Percentiles rank a stretch among this genome's conserved stretches.
Evolutionary conservation across 2,797 vertebrate genomes (phyloP).

Genomic region (Typhlichthys eigenmanni): DNA sequence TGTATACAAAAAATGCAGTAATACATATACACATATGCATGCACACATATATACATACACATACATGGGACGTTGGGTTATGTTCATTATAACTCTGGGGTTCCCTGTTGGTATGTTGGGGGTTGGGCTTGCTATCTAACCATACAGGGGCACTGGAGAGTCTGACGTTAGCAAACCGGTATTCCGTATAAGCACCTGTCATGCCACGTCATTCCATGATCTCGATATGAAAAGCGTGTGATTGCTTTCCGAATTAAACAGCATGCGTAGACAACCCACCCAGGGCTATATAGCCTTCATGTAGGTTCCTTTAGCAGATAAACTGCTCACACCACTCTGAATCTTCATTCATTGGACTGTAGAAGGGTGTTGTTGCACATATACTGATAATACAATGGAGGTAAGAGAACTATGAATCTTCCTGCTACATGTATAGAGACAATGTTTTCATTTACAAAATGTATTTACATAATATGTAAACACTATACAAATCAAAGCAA

Average conservation of each 20-base stretch:
- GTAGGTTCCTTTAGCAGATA: slow-evolving; percentile 14
- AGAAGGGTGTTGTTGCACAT: no score
- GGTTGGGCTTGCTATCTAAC: slow-evolving; percentile 38
- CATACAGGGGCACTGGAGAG: slow-evolving; percentile 59
- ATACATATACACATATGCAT: background rate
- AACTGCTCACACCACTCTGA: background rate
- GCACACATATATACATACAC: background rate
- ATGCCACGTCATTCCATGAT: slow-evolving; percentile 53
- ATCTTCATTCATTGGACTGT: no score
- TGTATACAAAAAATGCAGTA: background rate
- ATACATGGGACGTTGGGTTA: slow-evolving; percentile 10
- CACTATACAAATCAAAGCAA: no score
- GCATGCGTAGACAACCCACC: slow-evolving; percentile 42
- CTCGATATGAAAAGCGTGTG: slow-evolving; percentile 67
- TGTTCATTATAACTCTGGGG: slow-evolving; percentile 45
- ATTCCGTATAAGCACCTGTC: slow-evolving; percentile 66
- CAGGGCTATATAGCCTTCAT: slow-evolving; percentile 44
- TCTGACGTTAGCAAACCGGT: slow-evolving; percentile 50
- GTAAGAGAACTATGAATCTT: slow-evolving; percentile 49
- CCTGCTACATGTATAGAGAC: background rate
- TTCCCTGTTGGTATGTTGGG: slow-evolving; percentile 18
- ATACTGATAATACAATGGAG: slow-evolving; percentile 22
- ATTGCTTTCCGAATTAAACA: slow-evolving; percentile 64
- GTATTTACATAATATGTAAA: no score
- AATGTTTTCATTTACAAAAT: background rate